A percentile compares a stretch with the other conserved stretches of the same genome.
Conservation (phyloP, 2,888 invertebrate species). For the Morpho helenor region DNA sequence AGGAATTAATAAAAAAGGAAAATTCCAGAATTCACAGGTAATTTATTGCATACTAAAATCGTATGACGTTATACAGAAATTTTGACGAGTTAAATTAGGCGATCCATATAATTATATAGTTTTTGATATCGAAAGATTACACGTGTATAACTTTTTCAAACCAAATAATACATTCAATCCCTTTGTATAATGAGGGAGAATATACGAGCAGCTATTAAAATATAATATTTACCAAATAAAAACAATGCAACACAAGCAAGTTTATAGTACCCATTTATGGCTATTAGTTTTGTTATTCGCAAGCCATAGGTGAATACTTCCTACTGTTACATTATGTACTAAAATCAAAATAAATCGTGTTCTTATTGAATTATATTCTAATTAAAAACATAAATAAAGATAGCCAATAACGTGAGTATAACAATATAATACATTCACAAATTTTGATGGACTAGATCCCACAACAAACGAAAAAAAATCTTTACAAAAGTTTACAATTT, state of each 20-base stretch:
- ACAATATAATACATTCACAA: conserved; percentile 57
- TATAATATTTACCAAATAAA: conserved; percentile 51
- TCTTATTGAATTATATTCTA: conserved; percentile 48
- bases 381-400: conserved; percentile 42
- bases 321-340: conserved; percentile 74
- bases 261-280: conserved; percentile 68
- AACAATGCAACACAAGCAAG: conserved; percentile 74
- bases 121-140: conserved; percentile 26
- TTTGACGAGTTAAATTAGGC: conserved; percentile 44
- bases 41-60: conserved; percentile 64
- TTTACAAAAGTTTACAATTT: conserved; percentile 48
- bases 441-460: conserved; percentile 76
- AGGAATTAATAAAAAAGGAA: conserved; percentile 26
- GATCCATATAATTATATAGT: conserved; percentile 7
- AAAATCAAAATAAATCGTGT: conserved; percentile 61
- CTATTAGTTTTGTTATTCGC: conserved; percentile 76
- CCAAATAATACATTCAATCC: conserved; percentile 33
- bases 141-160: conserved; percentile 30
- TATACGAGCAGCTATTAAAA: conserved; percentile 29
- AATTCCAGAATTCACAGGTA: conserved; percentile 55
- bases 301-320: conserved; percentile 71
- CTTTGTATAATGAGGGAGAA: conserved; percentile 26
- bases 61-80: conserved; percentile 58
- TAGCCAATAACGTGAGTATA: conserved; percentile 52
- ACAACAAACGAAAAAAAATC: conserved; percentile 55